Conservation (phyloP, 2,888 invertebrate genomes). For the Chalcosyrphus nemorum region DNA sequence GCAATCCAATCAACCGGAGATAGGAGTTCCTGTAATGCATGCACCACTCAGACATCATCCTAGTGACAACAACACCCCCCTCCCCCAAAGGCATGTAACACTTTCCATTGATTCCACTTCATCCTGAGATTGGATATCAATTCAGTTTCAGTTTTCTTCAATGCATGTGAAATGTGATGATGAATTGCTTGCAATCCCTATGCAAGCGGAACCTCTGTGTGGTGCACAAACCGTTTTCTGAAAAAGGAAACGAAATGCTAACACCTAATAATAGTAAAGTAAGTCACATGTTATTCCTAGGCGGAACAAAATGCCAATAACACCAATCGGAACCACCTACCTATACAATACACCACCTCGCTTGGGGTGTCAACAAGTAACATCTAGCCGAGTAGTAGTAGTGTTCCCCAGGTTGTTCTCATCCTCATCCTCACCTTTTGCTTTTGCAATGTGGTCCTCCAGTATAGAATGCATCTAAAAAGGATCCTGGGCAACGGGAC, state of each 20-base stretch:
- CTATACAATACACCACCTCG: no score
- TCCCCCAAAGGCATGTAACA: slow-evolving; percentile 70
- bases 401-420: slow-evolving; percentile 1
- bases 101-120: slow-evolving; percentile 52
- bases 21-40: slow-evolving; percentile 63
- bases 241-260: slow-evolving; percentile 72
- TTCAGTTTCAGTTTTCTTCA: slow-evolving; percentile 63
- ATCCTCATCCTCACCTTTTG: not conserved
- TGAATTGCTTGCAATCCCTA: slow-evolving; percentile 40
- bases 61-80: slow-evolving; percentile 43
- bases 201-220: not conserved
- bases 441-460: not conserved
- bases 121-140: slow-evolving; percentile 71
- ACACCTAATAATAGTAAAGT: slow-evolving; percentile 69
- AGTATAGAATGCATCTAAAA: slow-evolving; percentile 32
- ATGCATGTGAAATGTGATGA: slow-evolving; percentile 60
- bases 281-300: slow-evolving; percentile 68
- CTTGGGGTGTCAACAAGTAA: slow-evolving; percentile 61
- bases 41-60: slow-evolving; percentile 42
- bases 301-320: slow-evolving; percentile 51
- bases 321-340: slow-evolving; percentile 44
- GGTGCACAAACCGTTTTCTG: not conserved
- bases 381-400: slow-evolving; percentile 18
- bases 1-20: slow-evolving; percentile 60
- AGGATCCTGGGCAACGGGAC: slow-evolving; percentile 40